Evolutionary conservation across 2,888 invertebrate genomes (phyloP).

Genomic region (Tromatobia lineatoria): DNA sequence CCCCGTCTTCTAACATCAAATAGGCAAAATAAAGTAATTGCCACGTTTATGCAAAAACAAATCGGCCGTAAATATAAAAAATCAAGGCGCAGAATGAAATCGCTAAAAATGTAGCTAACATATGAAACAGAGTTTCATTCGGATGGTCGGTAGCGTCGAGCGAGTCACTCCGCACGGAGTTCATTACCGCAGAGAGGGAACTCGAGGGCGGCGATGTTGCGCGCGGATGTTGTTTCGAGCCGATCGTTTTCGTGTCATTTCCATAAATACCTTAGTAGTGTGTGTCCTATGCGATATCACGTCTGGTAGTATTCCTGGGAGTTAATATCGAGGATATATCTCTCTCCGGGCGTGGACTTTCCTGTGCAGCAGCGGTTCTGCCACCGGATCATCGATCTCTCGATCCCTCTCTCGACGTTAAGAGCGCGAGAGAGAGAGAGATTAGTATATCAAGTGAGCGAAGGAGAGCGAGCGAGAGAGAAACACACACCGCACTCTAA

Average conservation of each 20-base stretch:
- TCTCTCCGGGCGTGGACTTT: slow-evolving; percentile 62
- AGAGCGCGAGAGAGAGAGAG: not conserved
- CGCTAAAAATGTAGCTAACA: no score
- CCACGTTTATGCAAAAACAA: no score
- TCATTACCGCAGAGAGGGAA: slow-evolving; percentile 41
- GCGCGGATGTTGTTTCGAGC: not conserved
- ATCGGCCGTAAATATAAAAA: no score
- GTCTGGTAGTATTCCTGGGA: slow-evolving; percentile 43
- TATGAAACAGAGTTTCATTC: slow-evolving; percentile 37
- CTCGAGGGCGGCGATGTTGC: not conserved
- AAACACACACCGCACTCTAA: not conserved
- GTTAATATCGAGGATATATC: slow-evolving; percentile 47
- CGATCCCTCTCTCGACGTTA: slow-evolving; percentile 20
- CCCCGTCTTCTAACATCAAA: no score
- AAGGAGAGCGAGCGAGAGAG: not conserved
- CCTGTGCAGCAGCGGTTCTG: slow-evolving; percentile 35
- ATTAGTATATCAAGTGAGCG: not conserved
- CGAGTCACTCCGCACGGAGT: not conserved
- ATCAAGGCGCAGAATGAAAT: no score
- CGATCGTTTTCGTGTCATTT: slow-evolving; percentile 63
- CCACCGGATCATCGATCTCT: slow-evolving; percentile 55
- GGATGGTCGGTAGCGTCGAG: slow-evolving; percentile 28
- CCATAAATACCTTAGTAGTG: slow-evolving; percentile 75
- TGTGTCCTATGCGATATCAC: slow-evolving; percentile 66
- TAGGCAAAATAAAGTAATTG: no score